Evolutionary conservation across 2,797 vertebrate species (phyloP).

Genomic region (Eulemur rubriventer): DNA sequence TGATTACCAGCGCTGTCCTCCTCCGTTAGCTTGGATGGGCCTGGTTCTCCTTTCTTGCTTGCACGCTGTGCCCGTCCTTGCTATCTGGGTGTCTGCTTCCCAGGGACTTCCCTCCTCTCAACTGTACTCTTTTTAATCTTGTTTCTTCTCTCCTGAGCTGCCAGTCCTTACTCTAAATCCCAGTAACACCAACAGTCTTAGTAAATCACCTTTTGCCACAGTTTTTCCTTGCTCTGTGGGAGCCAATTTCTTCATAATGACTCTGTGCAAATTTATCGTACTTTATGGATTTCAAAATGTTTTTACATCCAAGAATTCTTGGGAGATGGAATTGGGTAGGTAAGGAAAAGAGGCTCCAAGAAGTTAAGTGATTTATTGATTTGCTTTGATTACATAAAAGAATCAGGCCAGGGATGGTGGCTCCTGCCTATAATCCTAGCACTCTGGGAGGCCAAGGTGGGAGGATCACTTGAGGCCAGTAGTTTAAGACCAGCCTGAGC

Average conservation of each 20-base stretch:
- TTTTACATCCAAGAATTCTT: conserved; percentile 14
- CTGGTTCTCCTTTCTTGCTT: neutral
- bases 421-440: neutral
- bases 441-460: neutral
- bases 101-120: neutral
- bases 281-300: conserved; percentile 12
- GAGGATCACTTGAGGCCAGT: neutral
- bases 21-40: conserved; percentile 23
- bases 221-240: neutral
- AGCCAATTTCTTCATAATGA: neutral
- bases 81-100: neutral
- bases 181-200: neutral
- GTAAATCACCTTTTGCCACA: neutral
- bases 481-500: neutral
- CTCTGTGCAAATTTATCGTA: neutral
- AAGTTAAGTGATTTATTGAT: neutral
- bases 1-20: conserved; percentile 55
- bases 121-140: neutral
- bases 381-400: neutral
- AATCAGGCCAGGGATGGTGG: neutral
- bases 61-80: neutral
- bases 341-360: neutral
- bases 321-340: neutral
- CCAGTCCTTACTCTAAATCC: neutral
- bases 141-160: neutral